phyloP scores from a whole-genome alignment of 2,797 vertebrate genomes.

The Microctenopoma stevenorrisi region DNA sequence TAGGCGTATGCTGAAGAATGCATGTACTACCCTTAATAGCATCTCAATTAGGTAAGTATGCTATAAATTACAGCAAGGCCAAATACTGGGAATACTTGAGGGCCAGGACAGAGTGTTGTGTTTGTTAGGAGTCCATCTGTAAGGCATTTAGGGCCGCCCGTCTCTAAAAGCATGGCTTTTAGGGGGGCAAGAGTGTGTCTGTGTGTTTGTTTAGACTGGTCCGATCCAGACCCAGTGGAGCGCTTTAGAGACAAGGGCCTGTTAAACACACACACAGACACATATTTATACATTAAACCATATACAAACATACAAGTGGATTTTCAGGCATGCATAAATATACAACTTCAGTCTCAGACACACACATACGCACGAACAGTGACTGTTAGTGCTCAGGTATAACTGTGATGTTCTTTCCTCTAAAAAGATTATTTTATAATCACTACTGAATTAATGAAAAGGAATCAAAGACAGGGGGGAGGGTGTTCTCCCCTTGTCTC shows the following conservation, averaged over 20 bases:
- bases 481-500: too few relatives aligned
- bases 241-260: constrained; percentile 51
- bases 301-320: constrained; percentile 56
- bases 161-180: constrained; percentile 67
- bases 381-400: too few relatives aligned
- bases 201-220: constrained; percentile 69
- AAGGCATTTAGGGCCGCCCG: constrained; percentile 79
- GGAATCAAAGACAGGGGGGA: constrained; percentile 4
- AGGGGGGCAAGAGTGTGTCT: constrained; percentile 54
- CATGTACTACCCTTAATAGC: constrained; percentile 72
- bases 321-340: constrained; percentile 33
- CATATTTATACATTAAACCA: constrained; percentile 52
- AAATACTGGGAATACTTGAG: constrained; percentile 82
- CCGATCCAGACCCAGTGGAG: constrained; percentile 43
- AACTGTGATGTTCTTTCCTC: constrained; percentile 7
- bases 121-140: constrained; percentile 83
- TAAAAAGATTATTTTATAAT: constrained; percentile 21
- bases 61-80: constrained; percentile 80
- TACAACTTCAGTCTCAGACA: constrained; percentile 29
- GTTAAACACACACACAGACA: constrained; percentile 61
- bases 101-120: constrained; percentile 70
- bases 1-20: constrained; percentile 63
- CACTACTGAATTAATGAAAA: constrained; percentile 6
- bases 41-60: constrained; percentile 81
- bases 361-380: not conserved